These are phyloP conservation scores for Hypotaenidia okinawae DNA, from an alignment of 2,797 vertebrate genomes.

Conservation along the genomic window DNA sequence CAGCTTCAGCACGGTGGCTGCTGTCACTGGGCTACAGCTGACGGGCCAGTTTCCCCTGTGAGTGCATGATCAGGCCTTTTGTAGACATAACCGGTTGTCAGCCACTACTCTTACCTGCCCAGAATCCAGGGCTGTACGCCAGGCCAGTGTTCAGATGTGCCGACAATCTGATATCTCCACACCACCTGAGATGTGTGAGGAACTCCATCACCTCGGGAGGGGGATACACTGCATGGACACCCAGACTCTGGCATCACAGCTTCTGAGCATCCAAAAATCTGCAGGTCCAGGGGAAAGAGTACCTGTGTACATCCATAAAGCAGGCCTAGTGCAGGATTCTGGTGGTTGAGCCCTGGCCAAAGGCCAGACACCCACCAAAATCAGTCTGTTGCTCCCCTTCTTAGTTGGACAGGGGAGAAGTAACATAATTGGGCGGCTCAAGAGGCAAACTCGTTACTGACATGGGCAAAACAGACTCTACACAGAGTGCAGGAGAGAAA, in stretches of 20 bases:
- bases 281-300: not conserved
- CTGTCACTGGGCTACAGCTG: not conserved
- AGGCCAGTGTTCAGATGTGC: accelerated
- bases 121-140: accelerated
- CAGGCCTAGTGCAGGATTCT: too few relatives aligned
- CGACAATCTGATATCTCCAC: accelerated
- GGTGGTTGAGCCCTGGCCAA: too few relatives aligned
- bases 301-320: accelerated
- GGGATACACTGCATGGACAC: accelerated
- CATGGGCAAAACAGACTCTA: too few relatives aligned
- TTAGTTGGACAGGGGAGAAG: too few relatives aligned
- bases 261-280: not conserved
- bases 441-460: too few relatives aligned
- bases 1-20: not conserved
- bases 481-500: too few relatives aligned
- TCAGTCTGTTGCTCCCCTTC: too few relatives aligned
- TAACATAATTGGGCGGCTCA: too few relatives aligned
- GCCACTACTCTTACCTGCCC: not conserved
- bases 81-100: not conserved
- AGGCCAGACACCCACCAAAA: too few relatives aligned
- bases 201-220: accelerated
- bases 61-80: accelerated
- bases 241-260: accelerated
- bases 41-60: accelerated
- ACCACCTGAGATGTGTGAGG: accelerated